These are phyloP conservation scores for Helogale parvula DNA, from an alignment of 2,113 vertebrate species.

Conservation along the genomic window DNA sequence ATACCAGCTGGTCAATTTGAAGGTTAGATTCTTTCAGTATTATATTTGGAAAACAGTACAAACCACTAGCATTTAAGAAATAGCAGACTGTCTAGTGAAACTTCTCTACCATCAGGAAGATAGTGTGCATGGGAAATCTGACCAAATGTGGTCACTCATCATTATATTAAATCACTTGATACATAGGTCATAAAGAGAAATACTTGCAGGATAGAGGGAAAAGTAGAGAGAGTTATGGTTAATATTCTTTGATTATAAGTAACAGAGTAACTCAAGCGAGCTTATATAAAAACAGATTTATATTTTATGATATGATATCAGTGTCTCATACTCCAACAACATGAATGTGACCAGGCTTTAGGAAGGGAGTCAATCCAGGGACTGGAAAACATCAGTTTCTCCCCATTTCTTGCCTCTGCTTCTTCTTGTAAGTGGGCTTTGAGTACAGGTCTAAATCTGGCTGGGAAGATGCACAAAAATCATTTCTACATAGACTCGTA, in stretches of 20 bases:
- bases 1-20: not conserved
- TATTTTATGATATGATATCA: not conserved
- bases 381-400: not conserved
- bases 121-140: not conserved
- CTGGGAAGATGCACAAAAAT: not conserved
- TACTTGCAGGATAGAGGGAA: not conserved
- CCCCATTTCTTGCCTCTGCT: not conserved
- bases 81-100: not conserved
- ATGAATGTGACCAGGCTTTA: not conserved
- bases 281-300: not conserved
- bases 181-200: not conserved
- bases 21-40: not conserved
- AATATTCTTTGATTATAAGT: not conserved
- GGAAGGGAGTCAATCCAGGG: not conserved
- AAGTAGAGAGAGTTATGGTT: not conserved
- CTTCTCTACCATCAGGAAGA: not conserved
- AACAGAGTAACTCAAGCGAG: not conserved
- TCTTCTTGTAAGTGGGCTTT: not conserved
- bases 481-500: not conserved
- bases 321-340: not conserved
- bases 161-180: not conserved
- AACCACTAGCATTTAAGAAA: slow-evolving; percentile 36
- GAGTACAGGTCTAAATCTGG: not conserved
- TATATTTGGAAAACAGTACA: not conserved
- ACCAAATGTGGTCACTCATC: not conserved